phyloP scores from a whole-genome alignment of 2,113 vertebrate species.

The Hystrix cristata region DNA sequence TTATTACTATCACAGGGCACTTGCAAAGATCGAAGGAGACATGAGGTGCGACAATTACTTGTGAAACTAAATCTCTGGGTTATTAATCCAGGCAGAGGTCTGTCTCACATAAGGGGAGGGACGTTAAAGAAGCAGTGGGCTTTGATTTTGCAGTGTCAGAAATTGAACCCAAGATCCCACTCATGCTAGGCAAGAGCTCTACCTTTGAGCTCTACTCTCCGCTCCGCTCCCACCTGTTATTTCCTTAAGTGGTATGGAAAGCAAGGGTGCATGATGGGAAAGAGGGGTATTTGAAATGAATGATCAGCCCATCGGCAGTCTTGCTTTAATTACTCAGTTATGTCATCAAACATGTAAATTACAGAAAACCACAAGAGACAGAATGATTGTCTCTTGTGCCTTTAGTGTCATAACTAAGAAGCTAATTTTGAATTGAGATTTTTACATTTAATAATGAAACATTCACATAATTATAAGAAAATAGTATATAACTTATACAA shows the following conservation, averaged over 20 bases:
- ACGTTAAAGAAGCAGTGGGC: accelerated
- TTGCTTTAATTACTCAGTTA: neutral
- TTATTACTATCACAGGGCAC: too few relatives aligned
- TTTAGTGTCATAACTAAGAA: too few relatives aligned
- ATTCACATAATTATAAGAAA: neutral
- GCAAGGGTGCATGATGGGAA: neutral
- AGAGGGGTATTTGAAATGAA: neutral
- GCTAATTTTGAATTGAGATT: neutral
- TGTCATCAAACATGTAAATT: neutral
- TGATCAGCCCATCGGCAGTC: neutral
- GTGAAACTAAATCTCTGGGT: neutral
- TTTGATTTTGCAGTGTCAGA: neutral
- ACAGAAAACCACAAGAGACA: constrained; percentile 12
- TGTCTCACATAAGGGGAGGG: neutral
- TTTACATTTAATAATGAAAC: neutral
- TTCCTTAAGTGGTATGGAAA: neutral
- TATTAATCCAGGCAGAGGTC: neutral
- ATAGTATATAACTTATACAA: neutral
- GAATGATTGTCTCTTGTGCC: neutral
- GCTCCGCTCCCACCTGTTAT: neutral
- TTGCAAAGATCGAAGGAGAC: neutral
- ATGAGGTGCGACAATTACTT: neutral
- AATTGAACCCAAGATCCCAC: neutral
- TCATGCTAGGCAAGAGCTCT: neutral
- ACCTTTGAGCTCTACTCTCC: neutral